Evolutionary conservation across 2,113 vertebrate genomes (phyloP), one percentile per base, ranked within the genome.

Genomic region (Hepsetus odoe): DNA sequence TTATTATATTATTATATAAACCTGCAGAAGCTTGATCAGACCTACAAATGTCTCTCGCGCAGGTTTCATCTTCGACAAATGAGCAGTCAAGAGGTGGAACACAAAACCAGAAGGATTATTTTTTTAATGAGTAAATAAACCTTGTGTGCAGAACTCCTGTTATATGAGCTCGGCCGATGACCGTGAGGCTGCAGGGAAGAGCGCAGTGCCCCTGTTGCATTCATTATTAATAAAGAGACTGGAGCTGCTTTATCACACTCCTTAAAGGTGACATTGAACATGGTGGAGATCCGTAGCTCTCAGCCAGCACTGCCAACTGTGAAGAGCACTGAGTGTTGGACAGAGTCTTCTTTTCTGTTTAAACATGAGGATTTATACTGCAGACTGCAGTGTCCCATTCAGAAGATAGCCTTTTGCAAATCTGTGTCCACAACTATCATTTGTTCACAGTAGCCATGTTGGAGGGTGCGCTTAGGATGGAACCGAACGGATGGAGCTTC

Each of bases 241-340:
- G 55, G 61, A 73, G 65, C 30, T 75, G n/a, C 38, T 62, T 76
- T 76, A 76, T 81, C 62, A 79, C 76, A 71, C 42, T 70, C 40
- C 61, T 66, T 44, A 76, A 83, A 76, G 69, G 68, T 76, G 68
- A 81, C 76, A 76, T 76, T 83, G 79, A 79, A 78, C 77, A 76
- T 72, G n/a, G 62, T 61, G 66, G 22, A 49, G 62, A 26, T 65
- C 13, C 76, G 46, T 67, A 66, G 72, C 49, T 49, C 58, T 65
- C 53, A 20, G 61, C 59, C 72, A 70, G 68, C 14, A 1, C 13
- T 14, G 58, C 38, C 38, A 38, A 38, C 74, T 66, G 33, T 38
- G 32, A 38, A 35, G 40, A 42, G 26, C 18, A n/a, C n/a, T 11
- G 28, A 32, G 30, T 65, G 5, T 16, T 28, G 12, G 46, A 13